A percentile compares a stretch with the other conserved stretches of the same genome.
These are phyloP conservation scores for Aleiodes testaceus DNA, from an alignment of 2,888 invertebrate species.

Conservation along the genomic window DNA sequence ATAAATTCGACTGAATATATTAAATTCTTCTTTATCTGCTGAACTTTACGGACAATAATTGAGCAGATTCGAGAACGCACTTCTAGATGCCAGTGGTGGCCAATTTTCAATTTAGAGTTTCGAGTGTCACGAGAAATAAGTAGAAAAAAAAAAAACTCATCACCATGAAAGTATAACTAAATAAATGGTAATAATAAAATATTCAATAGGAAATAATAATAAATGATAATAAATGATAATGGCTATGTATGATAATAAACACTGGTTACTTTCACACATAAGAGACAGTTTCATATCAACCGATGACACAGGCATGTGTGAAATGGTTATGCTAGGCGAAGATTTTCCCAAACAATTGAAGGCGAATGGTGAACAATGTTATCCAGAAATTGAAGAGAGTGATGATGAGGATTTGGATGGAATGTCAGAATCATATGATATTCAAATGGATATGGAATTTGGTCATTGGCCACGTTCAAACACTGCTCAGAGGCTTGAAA, in stretches of 20 bases:
- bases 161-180: not conserved
- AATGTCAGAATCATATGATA: conserved; percentile 83
- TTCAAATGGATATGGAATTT: conserved; percentile 78
- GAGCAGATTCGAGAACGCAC: too few relatives aligned
- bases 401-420: conserved; percentile 84
- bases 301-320: conserved; percentile 95
- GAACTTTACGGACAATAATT: too few relatives aligned
- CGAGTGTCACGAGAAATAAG: not conserved
- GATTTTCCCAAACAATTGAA: conserved; percentile 81
- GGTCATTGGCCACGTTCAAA: conserved; percentile 84
- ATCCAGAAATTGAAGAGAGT: conserved; percentile 86
- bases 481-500: conserved; percentile 91
- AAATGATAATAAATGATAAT: conserved; percentile 74
- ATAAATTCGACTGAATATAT: too few relatives aligned
- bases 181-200: too few relatives aligned
- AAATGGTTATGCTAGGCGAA: conserved; percentile 91
- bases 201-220: not conserved
- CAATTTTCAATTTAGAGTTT: too few relatives aligned
- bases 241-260: conserved; percentile 96
- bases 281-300: conserved; percentile 95
- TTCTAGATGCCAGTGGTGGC: too few relatives aligned
- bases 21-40: too few relatives aligned
- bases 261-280: conserved; percentile 94
- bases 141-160: too few relatives aligned
- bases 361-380: conserved; percentile 78